phyloP scores from a whole-genome alignment of 2,113 vertebrate genomes.

The Rousettus leschenaultii region DNA sequence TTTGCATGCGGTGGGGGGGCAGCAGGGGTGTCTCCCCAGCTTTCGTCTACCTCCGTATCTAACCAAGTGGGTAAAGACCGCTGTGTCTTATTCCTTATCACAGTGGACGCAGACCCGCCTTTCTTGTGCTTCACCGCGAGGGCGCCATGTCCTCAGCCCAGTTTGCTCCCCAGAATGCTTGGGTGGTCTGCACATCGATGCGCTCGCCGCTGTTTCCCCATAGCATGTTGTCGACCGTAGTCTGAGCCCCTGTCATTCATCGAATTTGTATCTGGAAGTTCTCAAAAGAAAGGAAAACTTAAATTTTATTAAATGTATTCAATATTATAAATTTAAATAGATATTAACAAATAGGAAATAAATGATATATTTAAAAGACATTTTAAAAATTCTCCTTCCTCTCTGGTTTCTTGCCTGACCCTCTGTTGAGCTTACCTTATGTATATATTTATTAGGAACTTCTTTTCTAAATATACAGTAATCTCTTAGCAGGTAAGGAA shows the following conservation, averaged over 20 bases:
- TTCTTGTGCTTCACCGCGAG: neutral
- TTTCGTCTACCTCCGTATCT: neutral
- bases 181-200: neutral
- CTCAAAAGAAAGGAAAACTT: neutral
- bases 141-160: neutral
- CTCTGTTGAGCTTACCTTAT: neutral
- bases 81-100: neutral
- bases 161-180: neutral
- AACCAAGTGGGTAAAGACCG: neutral
- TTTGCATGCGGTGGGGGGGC: too few species aligned
- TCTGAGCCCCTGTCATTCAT: neutral
- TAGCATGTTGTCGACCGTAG: neutral
- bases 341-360: neutral
- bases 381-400: neutral
- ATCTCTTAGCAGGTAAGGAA: neutral
- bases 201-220: neutral
- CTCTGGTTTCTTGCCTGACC: neutral
- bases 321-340: conserved; percentile 10
- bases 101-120: neutral
- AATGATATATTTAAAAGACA: neutral
- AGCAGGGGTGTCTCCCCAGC: neutral
- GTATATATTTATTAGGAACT: neutral
- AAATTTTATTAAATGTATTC: neutral
- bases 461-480: neutral
- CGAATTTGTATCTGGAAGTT: neutral